Evolutionary conservation across 1,140 invertebrate species (phyloP), one percentile per base, ranked within the genome.

Genomic region (Oryzaephilus surinamensis): DNA sequence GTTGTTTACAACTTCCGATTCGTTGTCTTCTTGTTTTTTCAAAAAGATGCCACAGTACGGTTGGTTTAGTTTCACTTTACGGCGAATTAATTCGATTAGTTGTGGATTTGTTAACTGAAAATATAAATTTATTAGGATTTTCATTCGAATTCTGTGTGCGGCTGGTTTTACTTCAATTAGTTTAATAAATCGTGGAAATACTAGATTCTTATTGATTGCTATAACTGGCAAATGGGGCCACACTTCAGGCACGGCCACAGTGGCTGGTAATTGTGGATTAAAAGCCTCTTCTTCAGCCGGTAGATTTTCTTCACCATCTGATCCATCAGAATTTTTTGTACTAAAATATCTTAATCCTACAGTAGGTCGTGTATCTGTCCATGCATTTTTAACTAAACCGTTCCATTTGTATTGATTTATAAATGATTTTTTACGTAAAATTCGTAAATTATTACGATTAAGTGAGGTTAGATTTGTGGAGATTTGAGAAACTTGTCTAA

Each of bases 161-260:
- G 26, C 16, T 17, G 10, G 13, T 28, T 7, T 57, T 61, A 91
- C 85, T 69, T 98, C 95, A 45, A 99, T 81, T 44, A 98, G 78
- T 70, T 99, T 99, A 42, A 97, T 93, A 67, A 99, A 99, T 53
- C 89, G 77, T 24, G 96, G 97, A 71, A 99, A 99, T 1, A 99
- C 84, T 20, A 95, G 95, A 71, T 95, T 93, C 51, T 91, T 75
- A 53, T 73, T 84, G 38, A 98, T 84, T 2, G 94, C 90, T 53
- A 99, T 86, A 8, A 99, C 77, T 26, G 96, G 96, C 6, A 99
- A 77, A 62, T 89, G 79, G 5, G 96, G 95, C 81, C 91, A 98
- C 16, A 88, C 77, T 66, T 98, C 95, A 6, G 96, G 96, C n/a
- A 99, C 87, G 10, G 84, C 85, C 32, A 95, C 81, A 3, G 92